Base-by-base conservation (phyloP, 2,888 invertebrate genomes). In the Rhagonycha lutea region DNA sequence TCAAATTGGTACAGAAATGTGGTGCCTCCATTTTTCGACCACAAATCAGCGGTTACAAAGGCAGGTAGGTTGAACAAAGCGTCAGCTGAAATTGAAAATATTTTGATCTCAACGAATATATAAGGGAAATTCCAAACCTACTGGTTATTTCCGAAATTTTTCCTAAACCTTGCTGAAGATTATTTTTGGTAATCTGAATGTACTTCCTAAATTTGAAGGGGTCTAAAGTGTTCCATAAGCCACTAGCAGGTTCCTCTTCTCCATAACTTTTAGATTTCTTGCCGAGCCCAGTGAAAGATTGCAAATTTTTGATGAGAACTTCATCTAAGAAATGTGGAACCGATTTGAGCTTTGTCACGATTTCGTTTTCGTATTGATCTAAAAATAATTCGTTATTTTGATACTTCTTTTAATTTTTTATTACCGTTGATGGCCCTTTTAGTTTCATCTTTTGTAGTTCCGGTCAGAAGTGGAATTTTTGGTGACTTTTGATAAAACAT, bases 61-160 rank as follows among this genome's bases (percentile, higher is more conserved):
- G 94, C 94, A 1, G 95, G 95, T 70, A 93, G 90, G 84, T 94
- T 95, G 84, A 94, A 95, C 14, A 95, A 85, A 0, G 94, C 94
- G 84, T 95, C 95, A 24, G 92, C 94, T 90, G 87, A 75, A 68
- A 68, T 32, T 14, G 8, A 14, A 29, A 26, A 61, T 14, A 14
- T 23, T 60, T 18, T 47, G 4, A n/a, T 2, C n/a, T 47, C 7
- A 2, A 60, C n/a, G 14, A 5, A 29, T n/a, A 14, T 9, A 7
- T 7, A 29, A 18, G 24, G 70, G 61, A 47, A 7, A n/a, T 8
- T n/a, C n/a, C n/a, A 10, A n/a, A n/a, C 47, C 47, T 47, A 47
- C 47, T 47, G 5, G 92, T 90, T 71, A 90, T 91, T 86, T 92
- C 91, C 8, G 90, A 89, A 11, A 93, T 89, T 84, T 92, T 90